Evolutionary conservation across 2,797 vertebrate genomes (phyloP).

Genomic region (Ataeniobius toweri): DNA sequence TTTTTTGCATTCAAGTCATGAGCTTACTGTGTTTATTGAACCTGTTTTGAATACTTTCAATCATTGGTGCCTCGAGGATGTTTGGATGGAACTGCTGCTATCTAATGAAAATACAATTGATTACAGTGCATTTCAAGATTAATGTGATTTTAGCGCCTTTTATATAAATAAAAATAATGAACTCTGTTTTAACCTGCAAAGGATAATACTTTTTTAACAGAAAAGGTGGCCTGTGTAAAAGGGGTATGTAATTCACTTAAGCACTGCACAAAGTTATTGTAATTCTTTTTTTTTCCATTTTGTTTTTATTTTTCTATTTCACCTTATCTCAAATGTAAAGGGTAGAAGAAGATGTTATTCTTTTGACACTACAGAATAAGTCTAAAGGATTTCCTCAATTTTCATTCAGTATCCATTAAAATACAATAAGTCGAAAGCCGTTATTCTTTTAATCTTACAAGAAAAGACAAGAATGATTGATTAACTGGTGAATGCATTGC

Average conservation of each 20-base stretch:
- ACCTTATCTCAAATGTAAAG: no score
- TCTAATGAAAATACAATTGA: constrained; percentile 15
- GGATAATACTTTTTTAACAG: neutral
- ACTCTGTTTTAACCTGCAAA: no score
- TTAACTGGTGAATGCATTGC: no score
- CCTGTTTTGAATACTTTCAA: constrained; percentile 31
- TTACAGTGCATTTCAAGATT: neutral
- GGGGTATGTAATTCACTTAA: neutral
- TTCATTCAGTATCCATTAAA: neutral
- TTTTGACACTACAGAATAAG: no score
- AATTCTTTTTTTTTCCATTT: neutral
- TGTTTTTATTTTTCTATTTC: neutral
- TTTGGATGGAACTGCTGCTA: constrained; percentile 9
- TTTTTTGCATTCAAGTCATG: constrained; percentile 18
- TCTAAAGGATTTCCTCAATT: neutral
- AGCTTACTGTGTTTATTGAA: constrained; percentile 29
- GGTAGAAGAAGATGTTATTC: neutral
- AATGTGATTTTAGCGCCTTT: no score
- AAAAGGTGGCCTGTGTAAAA: neutral
- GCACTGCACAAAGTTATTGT: neutral
- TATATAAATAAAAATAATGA: no score
- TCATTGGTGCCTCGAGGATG: neutral
- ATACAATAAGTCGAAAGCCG: neutral
- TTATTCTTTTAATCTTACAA: neutral
- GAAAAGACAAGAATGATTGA: no score